Conservation (phyloP, 2,888 invertebrate species). For the Thymelicus acteon region DNA sequence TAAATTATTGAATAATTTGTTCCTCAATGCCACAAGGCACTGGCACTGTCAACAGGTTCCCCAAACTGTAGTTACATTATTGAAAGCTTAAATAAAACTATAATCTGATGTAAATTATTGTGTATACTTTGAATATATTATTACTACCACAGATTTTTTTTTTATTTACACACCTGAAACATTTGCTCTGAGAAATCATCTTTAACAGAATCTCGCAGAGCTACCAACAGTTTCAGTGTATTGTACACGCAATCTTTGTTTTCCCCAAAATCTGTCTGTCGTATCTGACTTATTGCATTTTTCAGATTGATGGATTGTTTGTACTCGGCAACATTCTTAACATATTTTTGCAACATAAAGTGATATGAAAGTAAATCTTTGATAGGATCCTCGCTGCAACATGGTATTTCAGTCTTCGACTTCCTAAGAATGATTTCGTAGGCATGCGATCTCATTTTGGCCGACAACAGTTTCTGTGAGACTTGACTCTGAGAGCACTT, state of each 20-base stretch:
- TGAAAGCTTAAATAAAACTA: too few species aligned
- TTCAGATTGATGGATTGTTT: slow-evolving; percentile 66
- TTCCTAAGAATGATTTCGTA: slow-evolving; percentile 77
- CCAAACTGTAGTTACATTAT: too few species aligned
- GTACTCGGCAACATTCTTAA: slow-evolving; percentile 71
- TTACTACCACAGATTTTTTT: not conserved
- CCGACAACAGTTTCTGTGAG: slow-evolving; percentile 60
- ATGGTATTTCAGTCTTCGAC: slow-evolving; percentile 54
- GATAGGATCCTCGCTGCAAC: slow-evolving; percentile 60
- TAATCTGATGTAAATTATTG: too few species aligned
- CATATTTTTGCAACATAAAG: slow-evolving; percentile 62
- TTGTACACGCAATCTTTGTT: slow-evolving; percentile 58
- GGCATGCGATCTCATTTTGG: slow-evolving; percentile 69
- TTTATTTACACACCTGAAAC: slow-evolving; percentile 61
- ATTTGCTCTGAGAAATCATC: slow-evolving; percentile 64
- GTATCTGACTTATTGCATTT: slow-evolving; percentile 59
- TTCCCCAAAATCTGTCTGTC: slow-evolving; percentile 60
- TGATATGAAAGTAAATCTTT: slow-evolving; percentile 69
- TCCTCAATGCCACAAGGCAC: too few species aligned
- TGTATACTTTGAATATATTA: too few species aligned
- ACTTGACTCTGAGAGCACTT: slow-evolving; percentile 61
- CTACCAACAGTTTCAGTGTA: slow-evolving; percentile 63
- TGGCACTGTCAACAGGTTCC: too few species aligned
- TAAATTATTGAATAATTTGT: too few species aligned
- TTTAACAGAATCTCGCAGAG: slow-evolving; percentile 62